A percentile compares a stretch with the other conserved stretches of the same genome.
These are phyloP conservation scores for Brachynemurus nebulosus DNA, from an alignment of 2,888 invertebrate genomes.

Conservation along the genomic window DNA sequence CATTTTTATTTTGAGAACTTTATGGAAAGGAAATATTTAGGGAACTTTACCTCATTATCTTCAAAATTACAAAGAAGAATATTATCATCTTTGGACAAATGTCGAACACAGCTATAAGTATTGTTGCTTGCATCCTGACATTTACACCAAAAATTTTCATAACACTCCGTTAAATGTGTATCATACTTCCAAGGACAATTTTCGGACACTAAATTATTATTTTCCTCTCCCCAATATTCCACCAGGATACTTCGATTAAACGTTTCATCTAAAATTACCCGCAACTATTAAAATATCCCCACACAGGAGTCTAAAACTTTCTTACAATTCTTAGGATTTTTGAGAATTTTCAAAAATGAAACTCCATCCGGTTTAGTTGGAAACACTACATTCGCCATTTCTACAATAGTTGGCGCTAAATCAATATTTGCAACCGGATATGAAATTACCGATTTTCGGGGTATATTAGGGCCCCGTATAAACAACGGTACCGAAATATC, in stretches of 20 bases:
- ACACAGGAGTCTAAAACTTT: slow-evolving; percentile 7
- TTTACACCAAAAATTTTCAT: slow-evolving; percentile 54
- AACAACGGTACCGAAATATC: slow-evolving; percentile 75
- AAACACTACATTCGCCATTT: slow-evolving; percentile 45
- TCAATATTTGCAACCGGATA: slow-evolving; percentile 64
- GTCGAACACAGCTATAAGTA: slow-evolving; percentile 64
- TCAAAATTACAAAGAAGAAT: slow-evolving; percentile 45
- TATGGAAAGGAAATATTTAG: too few relatives aligned
- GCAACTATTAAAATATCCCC: not conserved
- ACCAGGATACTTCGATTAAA: slow-evolving; percentile 28
- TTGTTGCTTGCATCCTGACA: slow-evolving; percentile 78
- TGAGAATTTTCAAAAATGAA: slow-evolving; percentile 28
- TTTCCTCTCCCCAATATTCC: slow-evolving; percentile 72
- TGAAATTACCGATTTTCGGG: slow-evolving; percentile 31
- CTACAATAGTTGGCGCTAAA: slow-evolving; percentile 67
- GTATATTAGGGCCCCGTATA: slow-evolving; percentile 59
- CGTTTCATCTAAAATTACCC: slow-evolving; percentile 16
- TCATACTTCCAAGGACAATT: slow-evolving; percentile 51
- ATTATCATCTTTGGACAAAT: slow-evolving; percentile 38
- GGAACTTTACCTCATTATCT: slow-evolving; percentile 23
- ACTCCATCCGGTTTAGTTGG: slow-evolving; percentile 48
- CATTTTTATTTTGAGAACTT: not conserved
- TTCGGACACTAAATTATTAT: slow-evolving; percentile 36
- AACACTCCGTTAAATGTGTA: slow-evolving; percentile 49
- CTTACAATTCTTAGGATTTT: not conserved